Conservation (phyloP, 2,113 vertebrate species). For the Python bivittatus region DNA sequence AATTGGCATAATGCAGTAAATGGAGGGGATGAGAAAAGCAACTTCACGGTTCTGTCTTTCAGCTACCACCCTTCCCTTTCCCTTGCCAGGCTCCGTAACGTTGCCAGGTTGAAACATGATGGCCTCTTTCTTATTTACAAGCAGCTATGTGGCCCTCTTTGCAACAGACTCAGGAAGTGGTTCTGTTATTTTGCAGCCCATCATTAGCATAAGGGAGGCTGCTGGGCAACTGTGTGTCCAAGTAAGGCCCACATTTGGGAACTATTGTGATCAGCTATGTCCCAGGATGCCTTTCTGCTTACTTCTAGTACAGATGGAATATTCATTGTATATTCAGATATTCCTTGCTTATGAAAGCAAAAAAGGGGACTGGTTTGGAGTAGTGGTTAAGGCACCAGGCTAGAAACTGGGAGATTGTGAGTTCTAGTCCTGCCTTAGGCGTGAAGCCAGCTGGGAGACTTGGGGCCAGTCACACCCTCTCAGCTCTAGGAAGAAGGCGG, state of each 20-base stretch:
- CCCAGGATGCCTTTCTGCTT: not conserved
- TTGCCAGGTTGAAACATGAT: not conserved
- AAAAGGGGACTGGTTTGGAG: not conserved
- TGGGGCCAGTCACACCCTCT: not conserved
- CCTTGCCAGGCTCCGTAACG: not conserved
- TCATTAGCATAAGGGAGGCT: not conserved
- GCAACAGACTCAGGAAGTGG: not conserved
- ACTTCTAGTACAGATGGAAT: not conserved
- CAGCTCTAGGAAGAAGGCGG: not conserved
- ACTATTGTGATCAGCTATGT: not conserved
- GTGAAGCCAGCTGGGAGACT: not conserved
- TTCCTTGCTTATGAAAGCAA: not conserved
- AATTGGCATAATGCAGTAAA: constrained; percentile 21
- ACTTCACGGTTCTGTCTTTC: not conserved
- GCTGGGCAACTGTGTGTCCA: not conserved
- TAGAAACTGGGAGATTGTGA: not conserved
- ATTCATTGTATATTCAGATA: not conserved
- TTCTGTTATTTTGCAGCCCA: not conserved
- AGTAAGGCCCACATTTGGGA: not conserved
- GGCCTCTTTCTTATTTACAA: not conserved
- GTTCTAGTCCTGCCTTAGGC: not conserved
- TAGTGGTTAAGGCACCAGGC: not conserved
- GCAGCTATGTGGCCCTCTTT: not conserved
- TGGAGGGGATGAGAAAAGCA: not conserved
- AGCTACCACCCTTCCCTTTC: not conserved